A percentile compares a stretch with the other conserved stretches of the same genome.
Evolutionary conservation across 2,113 vertebrate species (phyloP).

Genomic region (Elachura formosa): DNA sequence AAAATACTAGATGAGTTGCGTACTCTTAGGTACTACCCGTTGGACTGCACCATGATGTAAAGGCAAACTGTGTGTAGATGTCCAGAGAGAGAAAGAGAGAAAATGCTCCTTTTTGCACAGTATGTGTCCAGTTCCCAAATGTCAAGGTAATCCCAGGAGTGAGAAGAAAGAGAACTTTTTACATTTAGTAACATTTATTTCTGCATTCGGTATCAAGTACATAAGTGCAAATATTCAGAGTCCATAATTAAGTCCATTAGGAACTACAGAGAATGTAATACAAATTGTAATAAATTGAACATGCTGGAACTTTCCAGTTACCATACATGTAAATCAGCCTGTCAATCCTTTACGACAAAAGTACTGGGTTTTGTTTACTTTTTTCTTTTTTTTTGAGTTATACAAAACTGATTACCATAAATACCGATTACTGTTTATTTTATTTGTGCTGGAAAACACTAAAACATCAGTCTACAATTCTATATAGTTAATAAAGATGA

Average conservation of each 20-base stretch:
- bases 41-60: not conserved
- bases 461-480: conserved; percentile 82
- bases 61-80: not conserved
- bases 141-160: not conserved
- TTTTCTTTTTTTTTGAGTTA: conserved; percentile 73
- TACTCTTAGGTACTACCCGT: not conserved
- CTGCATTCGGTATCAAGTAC: conserved; percentile 98
- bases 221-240: conserved; percentile 98
- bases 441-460: conserved; percentile 90
- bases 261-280: conserved; percentile 95
- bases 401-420: conserved; percentile 93
- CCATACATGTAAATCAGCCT: conserved; percentile 86
- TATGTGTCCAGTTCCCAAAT: not conserved
- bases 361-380: conserved; percentile 73
- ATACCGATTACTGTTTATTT: conserved; percentile 84
- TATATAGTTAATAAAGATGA: conserved; percentile 88
- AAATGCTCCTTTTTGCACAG: not conserved
- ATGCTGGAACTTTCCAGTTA: conserved; percentile 89
- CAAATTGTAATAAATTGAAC: conserved; percentile 93
- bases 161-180: conserved; percentile 54
- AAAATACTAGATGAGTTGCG: not conserved
- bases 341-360: conserved; percentile 87
- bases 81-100: not conserved
- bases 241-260: conserved; percentile 87
- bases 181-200: conserved; percentile 99